Conservation (phyloP, 2,113 vertebrate species). For the Machaerirhynchus nigripectus region DNA sequence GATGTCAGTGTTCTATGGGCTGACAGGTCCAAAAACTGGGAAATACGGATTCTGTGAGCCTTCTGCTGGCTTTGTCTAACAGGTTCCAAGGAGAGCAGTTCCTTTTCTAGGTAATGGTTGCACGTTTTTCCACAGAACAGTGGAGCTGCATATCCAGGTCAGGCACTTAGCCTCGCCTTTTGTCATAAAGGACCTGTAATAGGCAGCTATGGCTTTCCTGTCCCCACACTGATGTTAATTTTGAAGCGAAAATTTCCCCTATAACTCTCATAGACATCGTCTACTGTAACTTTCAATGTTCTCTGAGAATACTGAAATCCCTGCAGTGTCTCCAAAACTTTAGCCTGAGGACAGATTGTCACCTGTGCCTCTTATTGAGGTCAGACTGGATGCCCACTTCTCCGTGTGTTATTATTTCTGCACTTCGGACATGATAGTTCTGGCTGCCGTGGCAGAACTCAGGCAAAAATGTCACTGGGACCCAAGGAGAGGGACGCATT, state of each 20-base stretch:
- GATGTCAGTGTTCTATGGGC: neutral
- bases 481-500: neutral
- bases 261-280: neutral
- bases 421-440: fast-evolving
- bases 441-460: neutral
- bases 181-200: neutral
- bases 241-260: neutral
- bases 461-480: neutral
- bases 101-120: neutral
- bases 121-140: neutral
- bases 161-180: neutral
- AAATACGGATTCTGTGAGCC: neutral
- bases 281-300: neutral
- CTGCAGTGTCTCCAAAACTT: neutral
- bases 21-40: neutral
- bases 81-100: neutral
- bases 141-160: neutral
- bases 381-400: neutral
- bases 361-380: neutral
- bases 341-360: neutral
- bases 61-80: neutral
- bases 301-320: neutral
- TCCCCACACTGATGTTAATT: neutral
- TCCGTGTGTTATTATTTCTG: too few species aligned
- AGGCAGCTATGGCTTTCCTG: neutral